Evolutionary conservation across 30 jellyfish, hydroid and myxozoan genomes (phyloP).

Genomic region (Aurelia aurita): DNA sequence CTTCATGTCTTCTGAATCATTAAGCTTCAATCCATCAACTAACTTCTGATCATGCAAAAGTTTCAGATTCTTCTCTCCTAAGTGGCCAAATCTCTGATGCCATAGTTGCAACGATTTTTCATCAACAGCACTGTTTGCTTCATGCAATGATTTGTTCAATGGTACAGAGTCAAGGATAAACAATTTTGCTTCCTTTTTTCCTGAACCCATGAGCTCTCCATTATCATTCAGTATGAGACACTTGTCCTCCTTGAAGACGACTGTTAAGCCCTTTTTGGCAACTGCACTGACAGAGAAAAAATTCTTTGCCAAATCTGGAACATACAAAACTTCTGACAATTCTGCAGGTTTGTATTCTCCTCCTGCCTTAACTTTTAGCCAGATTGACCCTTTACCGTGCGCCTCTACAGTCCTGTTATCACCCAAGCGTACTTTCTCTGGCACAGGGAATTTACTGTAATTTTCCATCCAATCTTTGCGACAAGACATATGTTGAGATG

Average conservation of each 20-base stretch:
- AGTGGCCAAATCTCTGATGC: too few relatives aligned
- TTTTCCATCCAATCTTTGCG: neutral
- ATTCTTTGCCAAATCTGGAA: constrained; percentile 42
- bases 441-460: too few relatives aligned
- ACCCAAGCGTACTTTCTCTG: constrained; percentile 29
- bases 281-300: constrained; percentile 29
- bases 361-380: constrained; percentile 13
- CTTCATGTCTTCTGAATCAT: constrained; percentile 6
- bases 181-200: too few relatives aligned
- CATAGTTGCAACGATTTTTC: too few relatives aligned
- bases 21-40: constrained; percentile 37
- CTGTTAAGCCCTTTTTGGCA: too few relatives aligned
- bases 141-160: constrained; percentile 5
- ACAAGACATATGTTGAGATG: constrained; percentile 58
- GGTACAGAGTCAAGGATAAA: too few relatives aligned
- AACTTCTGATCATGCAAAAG: constrained; percentile 15
- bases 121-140: too few relatives aligned
- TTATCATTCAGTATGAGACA: too few relatives aligned
- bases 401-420: constrained; percentile 26
- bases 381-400: constrained; percentile 41
- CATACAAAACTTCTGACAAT: constrained; percentile 52
- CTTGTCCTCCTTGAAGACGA: too few relatives aligned
- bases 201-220: too few relatives aligned
- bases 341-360: constrained; percentile 20
- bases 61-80: constrained; percentile 14